Conservation (phyloP, 2,113 vertebrate species). For the Cyanocitta stelleri region DNA sequence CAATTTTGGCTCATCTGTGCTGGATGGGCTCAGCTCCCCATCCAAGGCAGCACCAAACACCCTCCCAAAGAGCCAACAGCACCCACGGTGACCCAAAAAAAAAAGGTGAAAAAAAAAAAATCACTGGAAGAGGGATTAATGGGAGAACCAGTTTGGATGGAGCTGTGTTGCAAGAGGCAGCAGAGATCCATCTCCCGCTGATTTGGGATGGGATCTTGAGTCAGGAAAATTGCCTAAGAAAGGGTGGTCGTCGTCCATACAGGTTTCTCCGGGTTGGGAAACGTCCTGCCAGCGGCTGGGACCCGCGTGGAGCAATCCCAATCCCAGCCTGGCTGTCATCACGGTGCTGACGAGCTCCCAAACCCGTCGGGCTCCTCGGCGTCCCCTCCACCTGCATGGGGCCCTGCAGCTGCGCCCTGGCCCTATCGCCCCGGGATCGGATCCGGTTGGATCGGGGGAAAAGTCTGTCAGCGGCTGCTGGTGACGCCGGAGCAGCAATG, state of each 20-base stretch:
- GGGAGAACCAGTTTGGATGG: constrained; percentile 35
- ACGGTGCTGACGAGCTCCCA: background rate
- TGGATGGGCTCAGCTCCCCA: background rate
- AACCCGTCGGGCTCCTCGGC: background rate
- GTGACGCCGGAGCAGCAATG: accelerated
- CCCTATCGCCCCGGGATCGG: accelerated
- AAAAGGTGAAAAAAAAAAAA: accelerated
- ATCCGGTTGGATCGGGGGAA: background rate
- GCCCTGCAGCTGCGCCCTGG: background rate
- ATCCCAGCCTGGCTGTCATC: background rate
- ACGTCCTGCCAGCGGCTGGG: background rate
- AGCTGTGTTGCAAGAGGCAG: constrained; percentile 32
- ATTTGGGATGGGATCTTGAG: constrained; percentile 27
- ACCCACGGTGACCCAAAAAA: accelerated
- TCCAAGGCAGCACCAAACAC: background rate
- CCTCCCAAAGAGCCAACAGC: background rate
- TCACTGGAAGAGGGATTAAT: background rate
- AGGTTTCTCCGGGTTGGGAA: constrained; percentile 50
- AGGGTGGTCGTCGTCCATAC: constrained; percentile 7
- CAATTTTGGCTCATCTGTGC: background rate
- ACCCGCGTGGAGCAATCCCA: constrained; percentile 45
- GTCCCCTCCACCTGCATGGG: background rate
- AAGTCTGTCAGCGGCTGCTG: background rate
- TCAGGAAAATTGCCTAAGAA: constrained; percentile 42
- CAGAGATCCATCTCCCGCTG: background rate